A percentile compares a stretch with the other conserved stretches of the same genome.
These are phyloP conservation scores for Laticauda laticaudata DNA, from an alignment of 2,113 vertebrate species.

Conservation along the genomic window DNA sequence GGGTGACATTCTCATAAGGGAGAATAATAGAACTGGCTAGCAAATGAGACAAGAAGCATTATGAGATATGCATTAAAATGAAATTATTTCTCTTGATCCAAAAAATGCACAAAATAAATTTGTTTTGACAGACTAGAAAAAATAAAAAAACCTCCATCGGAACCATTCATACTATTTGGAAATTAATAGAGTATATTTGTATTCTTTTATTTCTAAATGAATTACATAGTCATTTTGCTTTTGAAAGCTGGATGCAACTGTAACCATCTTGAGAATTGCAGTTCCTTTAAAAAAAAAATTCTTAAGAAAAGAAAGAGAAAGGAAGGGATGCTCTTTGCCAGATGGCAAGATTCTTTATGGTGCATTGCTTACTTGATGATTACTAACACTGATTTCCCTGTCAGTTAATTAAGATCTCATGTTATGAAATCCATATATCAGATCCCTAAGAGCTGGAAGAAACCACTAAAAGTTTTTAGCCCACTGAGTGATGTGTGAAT, in stretches of 20 bases:
- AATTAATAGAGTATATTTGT: background rate
- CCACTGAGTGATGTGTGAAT: background rate
- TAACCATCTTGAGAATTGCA: constrained; percentile 2
- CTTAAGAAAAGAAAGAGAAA: background rate
- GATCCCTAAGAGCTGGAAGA: background rate
- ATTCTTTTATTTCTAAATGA: background rate
- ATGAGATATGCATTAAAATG: background rate
- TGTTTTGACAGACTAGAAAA: background rate
- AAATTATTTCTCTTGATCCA: background rate
- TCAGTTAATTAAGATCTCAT: background rate
- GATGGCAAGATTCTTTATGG: background rate
- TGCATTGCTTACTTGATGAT: background rate
- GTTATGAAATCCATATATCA: background rate
- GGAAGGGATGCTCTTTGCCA: background rate
- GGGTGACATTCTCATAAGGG: background rate
- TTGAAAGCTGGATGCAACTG: background rate
- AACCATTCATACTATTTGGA: constrained; percentile 4
- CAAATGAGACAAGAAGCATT: background rate
- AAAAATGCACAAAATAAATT: background rate
- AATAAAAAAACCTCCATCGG: background rate
- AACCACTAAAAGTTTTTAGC: background rate
- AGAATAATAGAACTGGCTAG: background rate
- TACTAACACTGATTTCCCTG: background rate
- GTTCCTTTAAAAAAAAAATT: background rate
- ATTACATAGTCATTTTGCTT: background rate